Conservation (phyloP, 2,113 vertebrate genomes). For the Ameiurus melas region DNA sequence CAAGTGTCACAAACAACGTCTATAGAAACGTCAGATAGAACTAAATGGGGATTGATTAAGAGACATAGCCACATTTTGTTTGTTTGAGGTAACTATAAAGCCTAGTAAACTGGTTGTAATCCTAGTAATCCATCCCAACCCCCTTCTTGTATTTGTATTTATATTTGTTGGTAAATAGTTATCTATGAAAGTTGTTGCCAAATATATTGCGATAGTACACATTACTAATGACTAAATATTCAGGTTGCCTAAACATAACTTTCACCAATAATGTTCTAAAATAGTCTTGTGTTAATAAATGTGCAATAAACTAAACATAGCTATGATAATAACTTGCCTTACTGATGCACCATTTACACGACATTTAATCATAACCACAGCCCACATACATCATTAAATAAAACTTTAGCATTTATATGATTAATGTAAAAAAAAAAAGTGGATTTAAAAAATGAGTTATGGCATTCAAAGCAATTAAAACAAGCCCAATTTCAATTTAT, state of each 20-base stretch:
- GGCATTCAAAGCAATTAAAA: not conserved
- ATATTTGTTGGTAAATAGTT: no score
- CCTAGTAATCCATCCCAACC: no score
- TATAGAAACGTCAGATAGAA: not conserved
- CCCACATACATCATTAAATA: not conserved
- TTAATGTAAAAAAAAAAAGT: not conserved
- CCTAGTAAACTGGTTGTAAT: no score
- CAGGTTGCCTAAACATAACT: not conserved
- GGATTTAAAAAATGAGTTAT: not conserved
- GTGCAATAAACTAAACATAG: not conserved
- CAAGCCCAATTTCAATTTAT: not conserved
- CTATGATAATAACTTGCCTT: not conserved
- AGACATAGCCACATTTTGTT: not conserved
- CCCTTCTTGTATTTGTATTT: no score
- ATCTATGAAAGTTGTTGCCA: not conserved
- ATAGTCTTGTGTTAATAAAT: not conserved
- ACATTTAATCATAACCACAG: not conserved
- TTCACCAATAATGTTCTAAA: not conserved
- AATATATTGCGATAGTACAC: not conserved
- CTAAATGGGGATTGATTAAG: not conserved
- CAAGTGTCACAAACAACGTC: not conserved
- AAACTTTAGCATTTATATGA: not conserved
- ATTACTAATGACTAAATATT: not conserved
- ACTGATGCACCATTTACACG: not conserved
- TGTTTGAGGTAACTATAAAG: not conserved